phyloP scores from a whole-genome alignment of 2,888 invertebrate genomes.

The Lasioglossum leucozonium region DNA sequence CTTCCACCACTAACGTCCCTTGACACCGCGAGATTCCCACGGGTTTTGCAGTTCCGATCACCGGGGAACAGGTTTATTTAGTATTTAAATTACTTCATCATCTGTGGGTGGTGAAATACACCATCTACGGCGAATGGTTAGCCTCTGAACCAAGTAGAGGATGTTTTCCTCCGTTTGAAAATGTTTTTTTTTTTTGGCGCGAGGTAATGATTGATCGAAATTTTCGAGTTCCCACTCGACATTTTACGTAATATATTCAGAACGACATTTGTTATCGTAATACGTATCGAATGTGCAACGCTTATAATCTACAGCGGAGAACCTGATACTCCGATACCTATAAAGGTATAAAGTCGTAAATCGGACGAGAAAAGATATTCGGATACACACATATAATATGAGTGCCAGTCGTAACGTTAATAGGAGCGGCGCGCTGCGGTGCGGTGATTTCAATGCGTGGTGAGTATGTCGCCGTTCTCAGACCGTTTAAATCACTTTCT shows the following conservation, averaged over 20 bases:
- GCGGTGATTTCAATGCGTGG: slow-evolving; percentile 16
- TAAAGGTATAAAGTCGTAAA: slow-evolving; percentile 14
- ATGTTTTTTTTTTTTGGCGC: neutral
- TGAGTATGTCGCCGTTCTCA: neutral
- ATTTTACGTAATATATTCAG: neutral
- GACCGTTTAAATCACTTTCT: slow-evolving; percentile 14
- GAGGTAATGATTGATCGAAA: neutral
- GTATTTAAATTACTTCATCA: neutral
- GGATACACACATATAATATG: slow-evolving; percentile 9
- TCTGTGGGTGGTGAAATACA: neutral
- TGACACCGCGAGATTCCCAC: neutral
- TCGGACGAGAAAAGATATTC: neutral
- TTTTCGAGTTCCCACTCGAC: neutral
- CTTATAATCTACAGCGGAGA: neutral
- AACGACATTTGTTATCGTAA: too few relatives aligned
- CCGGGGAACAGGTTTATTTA: neutral
- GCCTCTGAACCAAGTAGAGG: neutral
- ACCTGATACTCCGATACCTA: slow-evolving; percentile 15
- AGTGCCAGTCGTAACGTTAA: slow-evolving; percentile 9
- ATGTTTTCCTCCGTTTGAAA: neutral
- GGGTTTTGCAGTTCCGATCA: neutral
- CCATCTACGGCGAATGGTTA: neutral
- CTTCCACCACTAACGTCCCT: neutral
- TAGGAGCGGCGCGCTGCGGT: neutral
- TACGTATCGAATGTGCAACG: slow-evolving; percentile 1